These are phyloP conservation scores for Drosophila ficusphila DNA, from an alignment of 1,140 invertebrate genomes.

Conservation along the genomic window DNA sequence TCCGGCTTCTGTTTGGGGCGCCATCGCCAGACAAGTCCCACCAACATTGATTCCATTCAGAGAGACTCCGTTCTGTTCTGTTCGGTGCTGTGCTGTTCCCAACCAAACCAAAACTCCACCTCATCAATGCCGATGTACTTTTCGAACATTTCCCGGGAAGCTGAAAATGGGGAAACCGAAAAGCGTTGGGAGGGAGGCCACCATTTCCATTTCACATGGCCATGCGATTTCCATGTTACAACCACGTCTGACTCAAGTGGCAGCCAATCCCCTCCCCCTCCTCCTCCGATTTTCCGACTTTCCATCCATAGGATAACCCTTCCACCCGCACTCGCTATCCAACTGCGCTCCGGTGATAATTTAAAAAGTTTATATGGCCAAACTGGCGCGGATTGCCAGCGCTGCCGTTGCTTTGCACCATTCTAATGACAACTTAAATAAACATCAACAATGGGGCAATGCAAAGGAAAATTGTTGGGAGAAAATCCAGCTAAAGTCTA, in stretches of 20 bases:
- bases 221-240: slow-evolving; percentile 77
- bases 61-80: no score
- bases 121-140: slow-evolving; percentile 44
- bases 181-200: slow-evolving; percentile 3
- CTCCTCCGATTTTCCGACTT: not conserved
- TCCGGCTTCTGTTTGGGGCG: slow-evolving; percentile 64
- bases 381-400: slow-evolving; percentile 45
- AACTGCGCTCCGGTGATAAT: slow-evolving; percentile 72
- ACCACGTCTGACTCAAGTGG: slow-evolving; percentile 67
- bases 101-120: slow-evolving; percentile 2
- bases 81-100: no score
- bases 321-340: slow-evolving; percentile 27
- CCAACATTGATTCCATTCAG: slow-evolving; percentile 29
- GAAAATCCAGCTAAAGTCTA: slow-evolving; percentile 25
- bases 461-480: slow-evolving; percentile 25
- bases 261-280: slow-evolving; percentile 21
- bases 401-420: slow-evolving; percentile 57
- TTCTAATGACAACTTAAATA: slow-evolving; percentile 83
- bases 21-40: slow-evolving; percentile 39
- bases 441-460: slow-evolving; percentile 64
- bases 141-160: slow-evolving; percentile 61
- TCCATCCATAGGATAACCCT: not conserved
- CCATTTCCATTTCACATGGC: slow-evolving; percentile 69
- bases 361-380: slow-evolving; percentile 78
- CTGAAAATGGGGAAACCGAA: slow-evolving; percentile 24